Conservation (phyloP, 1,140 invertebrate species). For the Calliphora vicina region DNA sequence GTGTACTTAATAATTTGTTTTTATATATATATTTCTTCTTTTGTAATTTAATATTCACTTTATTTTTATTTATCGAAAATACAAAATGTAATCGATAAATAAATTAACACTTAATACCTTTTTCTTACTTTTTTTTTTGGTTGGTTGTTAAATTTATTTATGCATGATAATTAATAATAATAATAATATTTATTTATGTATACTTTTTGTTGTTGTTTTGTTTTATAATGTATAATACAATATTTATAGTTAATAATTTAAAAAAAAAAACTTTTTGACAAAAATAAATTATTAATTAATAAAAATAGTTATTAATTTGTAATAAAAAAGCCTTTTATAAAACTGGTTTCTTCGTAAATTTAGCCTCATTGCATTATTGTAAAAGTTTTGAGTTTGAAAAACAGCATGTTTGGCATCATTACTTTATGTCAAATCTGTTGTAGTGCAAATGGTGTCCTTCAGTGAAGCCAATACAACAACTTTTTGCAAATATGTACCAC, state of each 20-base stretch:
- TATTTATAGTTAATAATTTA: not conserved
- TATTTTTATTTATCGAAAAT: not conserved
- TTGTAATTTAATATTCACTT: not conserved
- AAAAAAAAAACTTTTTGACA: not conserved
- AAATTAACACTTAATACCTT: constrained; percentile 28
- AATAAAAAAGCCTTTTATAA: too few relatives aligned
- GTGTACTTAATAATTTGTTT: constrained; percentile 21
- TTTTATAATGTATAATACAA: not conserved
- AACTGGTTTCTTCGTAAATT: too few relatives aligned
- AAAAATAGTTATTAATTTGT: too few relatives aligned
- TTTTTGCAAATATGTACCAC: too few relatives aligned
- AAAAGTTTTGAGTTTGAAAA: too few relatives aligned
- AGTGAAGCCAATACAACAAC: too few relatives aligned
- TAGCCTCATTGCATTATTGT: too few relatives aligned
- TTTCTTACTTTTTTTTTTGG: not conserved
- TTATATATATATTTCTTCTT: not conserved
- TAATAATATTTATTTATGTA: too few relatives aligned
- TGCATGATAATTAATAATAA: not conserved
- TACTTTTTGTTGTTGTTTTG: too few relatives aligned
- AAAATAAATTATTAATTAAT: not conserved
- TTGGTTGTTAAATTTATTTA: not conserved
- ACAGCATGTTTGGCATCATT: too few relatives aligned
- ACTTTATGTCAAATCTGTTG: too few relatives aligned
- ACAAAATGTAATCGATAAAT: not conserved
- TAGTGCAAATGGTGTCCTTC: too few relatives aligned